phyloP scores from a whole-genome alignment of 2,797 vertebrate genomes.

The Distichodus sexfasciatus region DNA sequence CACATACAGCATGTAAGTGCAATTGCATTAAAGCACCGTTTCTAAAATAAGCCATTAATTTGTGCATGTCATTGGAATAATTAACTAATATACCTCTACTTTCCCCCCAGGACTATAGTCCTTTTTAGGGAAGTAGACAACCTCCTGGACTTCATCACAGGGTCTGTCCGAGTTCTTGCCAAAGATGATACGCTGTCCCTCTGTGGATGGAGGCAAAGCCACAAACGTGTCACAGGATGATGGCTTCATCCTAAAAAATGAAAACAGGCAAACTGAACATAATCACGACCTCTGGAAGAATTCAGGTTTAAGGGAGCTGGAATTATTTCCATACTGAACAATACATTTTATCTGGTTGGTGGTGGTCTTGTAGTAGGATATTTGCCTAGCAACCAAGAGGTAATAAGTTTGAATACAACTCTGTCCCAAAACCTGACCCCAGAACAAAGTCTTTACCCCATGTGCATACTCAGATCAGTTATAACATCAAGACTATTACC shows the following conservation, averaged over 20 bases:
- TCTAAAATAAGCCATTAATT: neutral
- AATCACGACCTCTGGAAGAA: neutral
- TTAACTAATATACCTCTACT: conserved; percentile 76
- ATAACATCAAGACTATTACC: too few relatives aligned
- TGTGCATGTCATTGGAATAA: neutral
- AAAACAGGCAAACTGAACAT: too few relatives aligned
- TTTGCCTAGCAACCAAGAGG: too few relatives aligned
- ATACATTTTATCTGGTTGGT: too few relatives aligned
- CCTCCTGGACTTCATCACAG: conserved; percentile 92
- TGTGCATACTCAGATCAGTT: too few relatives aligned
- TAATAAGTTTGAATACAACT: too few relatives aligned
- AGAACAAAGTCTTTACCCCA: too few relatives aligned
- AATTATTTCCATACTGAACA: neutral
- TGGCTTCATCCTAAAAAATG: conserved; percentile 62
- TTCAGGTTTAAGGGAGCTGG: too few relatives aligned
- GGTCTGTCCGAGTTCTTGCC: conserved; percentile 95
- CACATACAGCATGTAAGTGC: neutral
- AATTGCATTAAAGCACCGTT: neutral
- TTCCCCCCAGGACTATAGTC: conserved; percentile 64
- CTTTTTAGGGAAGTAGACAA: conserved; percentile 79
- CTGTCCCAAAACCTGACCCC: too few relatives aligned
- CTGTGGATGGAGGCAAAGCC: conserved; percentile 86
- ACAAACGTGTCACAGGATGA: conserved; percentile 93
- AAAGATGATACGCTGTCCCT: conserved; percentile 80
- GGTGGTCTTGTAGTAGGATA: too few relatives aligned